Base-by-base conservation (phyloP, 2,113 vertebrate genomes). In the Catagonus wagneri region DNA sequence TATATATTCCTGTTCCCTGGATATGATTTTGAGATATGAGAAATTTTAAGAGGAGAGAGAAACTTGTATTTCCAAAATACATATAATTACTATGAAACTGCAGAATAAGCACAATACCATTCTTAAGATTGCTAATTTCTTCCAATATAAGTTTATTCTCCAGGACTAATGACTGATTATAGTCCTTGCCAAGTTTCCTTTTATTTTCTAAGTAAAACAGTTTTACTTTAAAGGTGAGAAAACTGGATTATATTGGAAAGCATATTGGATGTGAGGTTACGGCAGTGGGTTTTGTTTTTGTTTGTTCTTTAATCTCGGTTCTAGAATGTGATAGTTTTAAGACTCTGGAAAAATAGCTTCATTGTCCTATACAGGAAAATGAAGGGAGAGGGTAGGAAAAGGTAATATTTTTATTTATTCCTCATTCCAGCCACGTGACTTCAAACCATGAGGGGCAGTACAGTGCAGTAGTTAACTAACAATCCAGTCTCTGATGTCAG, bases 21-120 rank as follows among this genome's bases (percentile, higher is more conserved):
- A 80, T 88, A 84, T 71, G 88, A 93, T 17, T 87, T 93, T 74
- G 54, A 80, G 74, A 79, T 56, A 54, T 52, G 7, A 68, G 6
- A 65, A 68, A 69, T 50, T 79, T 20, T 52, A 23, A 68, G 14
- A 50, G 13, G 25, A 52, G 71, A 81, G 19, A 50, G 5, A 23
- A n/a, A 79, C 16, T 65, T 8, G 13, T 72, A 56, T 58, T 32
- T 79, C 25, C 1, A 32, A 60, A n/a, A 23, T 39, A 36, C 14
- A 50, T n/a, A 61, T 58, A 29, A 68, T 23, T 83, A 58, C 16
- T 60, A 44, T 58, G 29, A 86, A 90, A 88, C 1, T 75, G 22
- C 7, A 32, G 1, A 60, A 12, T 50, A 75, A 83, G 19, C 8
- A 56, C 6, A 75, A 83, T 13, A 58, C 1, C 2, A 60, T 75